Evolutionary conservation across 1,140 invertebrate genomes (phyloP).

Genomic region (Lithobius niger): DNA sequence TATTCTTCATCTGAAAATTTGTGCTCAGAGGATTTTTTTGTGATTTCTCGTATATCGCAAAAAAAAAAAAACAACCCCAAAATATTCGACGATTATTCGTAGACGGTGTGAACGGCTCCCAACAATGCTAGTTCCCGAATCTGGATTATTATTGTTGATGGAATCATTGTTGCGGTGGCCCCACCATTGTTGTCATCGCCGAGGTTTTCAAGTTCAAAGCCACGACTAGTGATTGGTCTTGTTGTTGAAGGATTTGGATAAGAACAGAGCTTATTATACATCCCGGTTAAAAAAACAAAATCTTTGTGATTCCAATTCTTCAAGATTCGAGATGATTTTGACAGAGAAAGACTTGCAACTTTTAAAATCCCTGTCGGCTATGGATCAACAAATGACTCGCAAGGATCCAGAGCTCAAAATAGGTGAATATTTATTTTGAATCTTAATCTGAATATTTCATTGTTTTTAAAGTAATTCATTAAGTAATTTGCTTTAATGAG

Average conservation of each 20-base stretch:
- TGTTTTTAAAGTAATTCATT: neutral
- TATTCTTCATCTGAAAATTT: too few species aligned
- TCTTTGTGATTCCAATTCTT: neutral
- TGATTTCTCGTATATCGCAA: too few species aligned
- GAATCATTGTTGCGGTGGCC: too few species aligned
- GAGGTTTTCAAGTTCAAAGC: neutral
- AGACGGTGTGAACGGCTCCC: too few species aligned
- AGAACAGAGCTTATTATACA: neutral
- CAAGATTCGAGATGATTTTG: constrained; percentile 10
- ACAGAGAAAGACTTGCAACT: constrained; percentile 11
- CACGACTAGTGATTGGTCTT: neutral
- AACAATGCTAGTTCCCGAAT: too few species aligned
- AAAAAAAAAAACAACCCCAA: too few species aligned
- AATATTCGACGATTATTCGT: too few species aligned
- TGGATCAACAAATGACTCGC: neutral
- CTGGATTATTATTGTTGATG: too few species aligned
- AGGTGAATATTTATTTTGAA: constrained; percentile 7
- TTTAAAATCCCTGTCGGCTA: neutral
- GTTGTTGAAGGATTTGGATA: neutral
- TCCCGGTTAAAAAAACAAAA: neutral
- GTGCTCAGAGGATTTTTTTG: too few species aligned
- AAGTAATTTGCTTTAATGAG: neutral
- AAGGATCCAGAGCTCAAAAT: constrained; percentile 13
- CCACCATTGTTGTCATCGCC: too few species aligned
- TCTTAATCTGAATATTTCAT: neutral